Base-by-base conservation (phyloP, 2,113 vertebrate genomes). In the Corydoras sp. region DNA sequence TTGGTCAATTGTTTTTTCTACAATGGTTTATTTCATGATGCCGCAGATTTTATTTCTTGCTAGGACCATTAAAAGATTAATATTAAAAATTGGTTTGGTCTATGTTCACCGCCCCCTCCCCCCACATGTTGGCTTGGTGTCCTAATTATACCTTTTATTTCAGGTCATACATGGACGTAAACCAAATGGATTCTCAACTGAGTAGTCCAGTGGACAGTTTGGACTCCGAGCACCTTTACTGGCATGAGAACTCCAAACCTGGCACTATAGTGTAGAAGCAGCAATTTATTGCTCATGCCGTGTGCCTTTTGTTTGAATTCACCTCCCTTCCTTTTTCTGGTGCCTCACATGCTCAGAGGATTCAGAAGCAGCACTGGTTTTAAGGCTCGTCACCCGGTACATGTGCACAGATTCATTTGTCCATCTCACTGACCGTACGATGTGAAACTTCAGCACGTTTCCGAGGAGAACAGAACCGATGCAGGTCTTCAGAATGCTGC, bases 161-260 rank as follows among this genome's bases (percentile, higher is more conserved):
- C 84, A 99, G 97, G 79, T 90, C 85, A 0, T 93, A 92, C 3
- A 29, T 88, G 1, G 92, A 95, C 69, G 65, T 88, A 15, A 85
- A 83, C 84, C 92, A 90, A 65, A 79, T 88, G 86, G 92, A 92
- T 9, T 56, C 79, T 0, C 72, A 86, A 0, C 81, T 82, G 0
- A 83, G 85, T 81, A 80, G 77, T 78, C 89, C 48, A 50, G 3
- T 90, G 84, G 88, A 88, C 76, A 85, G 80, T 77, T 77, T 88
- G 83, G 90, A 91, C 54, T 82, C 86, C 2, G 85, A 85, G 83
- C 92, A 84, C 71, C 77, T 99, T 8, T 88, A 89, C 65, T 99
- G 97, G 97, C 94, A 98, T 0, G 94, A 95, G 81, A 91, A 94
- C 78, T 94, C 95, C 5, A 95, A 97, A 81, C 95, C 96, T 0